Base-by-base conservation (phyloP, 1,140 invertebrate genomes). In the Saccostrea glomerata region DNA sequence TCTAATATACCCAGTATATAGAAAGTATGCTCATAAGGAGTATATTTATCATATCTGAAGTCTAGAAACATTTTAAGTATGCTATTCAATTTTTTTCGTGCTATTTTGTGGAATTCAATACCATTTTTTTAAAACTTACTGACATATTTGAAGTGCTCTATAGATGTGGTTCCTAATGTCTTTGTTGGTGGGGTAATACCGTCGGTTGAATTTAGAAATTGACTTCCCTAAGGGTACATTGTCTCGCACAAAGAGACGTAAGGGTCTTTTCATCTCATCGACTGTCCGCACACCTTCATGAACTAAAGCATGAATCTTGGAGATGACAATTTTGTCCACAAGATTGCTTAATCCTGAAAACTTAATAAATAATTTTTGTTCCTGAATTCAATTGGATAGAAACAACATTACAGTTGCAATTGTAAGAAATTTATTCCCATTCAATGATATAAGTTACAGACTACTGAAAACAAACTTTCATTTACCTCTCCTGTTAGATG, bases 401-500 rank as follows among this genome's bases (percentile, higher is more conserved):
- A 36, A 36, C 30, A 36, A 36, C 30, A 36, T 36, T 36, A 36
- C 30, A 36, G 30, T 36, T 36, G 30, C 30, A 36, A 36, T 36
- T 36, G 30, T 36, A 36, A 36, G 30, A 36, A 36, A 36, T 36
- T 36, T 36, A 36, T 36, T 36, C 30, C 30, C 30, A 36, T 36
- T 36, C 30, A 36, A 36, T 36, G 30, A 36, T 36, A 36, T 36
- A 36, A 36, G 30, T 36, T 36, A 36, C 30, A 36, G 30, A 36
- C 30, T 36, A 1, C 30, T 36, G 30, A 36, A 36, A 36, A 36
- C 30, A 36, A 36, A 36, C 30, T 36, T 36, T 36, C 5, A 13
- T 83, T 47, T 63, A 85, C 84, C 84, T 85, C 84, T 66, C 84
- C 84, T 23, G 25, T 13, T 63, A 85, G 30, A 85, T 85, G 84